phyloP scores from a whole-genome alignment of 2,888 invertebrate genomes.

The Hydroisotoma schaefferi region DNA sequence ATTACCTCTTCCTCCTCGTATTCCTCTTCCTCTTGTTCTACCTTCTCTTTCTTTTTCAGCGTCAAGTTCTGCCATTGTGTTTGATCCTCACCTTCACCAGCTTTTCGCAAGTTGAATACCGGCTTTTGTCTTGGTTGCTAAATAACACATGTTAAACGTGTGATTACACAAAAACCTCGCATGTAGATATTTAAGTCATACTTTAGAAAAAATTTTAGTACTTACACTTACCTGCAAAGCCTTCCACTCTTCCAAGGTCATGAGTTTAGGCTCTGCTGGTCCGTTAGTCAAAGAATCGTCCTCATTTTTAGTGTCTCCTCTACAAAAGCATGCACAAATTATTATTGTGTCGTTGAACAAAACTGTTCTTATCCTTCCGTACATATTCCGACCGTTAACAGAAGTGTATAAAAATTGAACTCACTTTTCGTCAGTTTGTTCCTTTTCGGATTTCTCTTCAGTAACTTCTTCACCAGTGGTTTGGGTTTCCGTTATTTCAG shows the following conservation, averaged over 20 bases:
- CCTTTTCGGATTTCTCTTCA: conserved; percentile 37
- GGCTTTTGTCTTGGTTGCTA: conserved; percentile 71
- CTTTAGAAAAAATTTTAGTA: conserved; percentile 5
- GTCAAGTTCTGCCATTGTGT: conserved; percentile 91
- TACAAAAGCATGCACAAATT: not conserved
- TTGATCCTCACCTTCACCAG: conserved; percentile 88
- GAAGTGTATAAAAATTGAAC: not conserved
- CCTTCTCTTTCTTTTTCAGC: conserved; percentile 64
- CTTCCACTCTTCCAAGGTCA: conserved; percentile 94
- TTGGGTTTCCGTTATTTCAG: conserved; percentile 11
- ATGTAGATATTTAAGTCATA: not conserved
- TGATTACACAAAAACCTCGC: not conserved
- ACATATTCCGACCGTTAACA: not conserved
- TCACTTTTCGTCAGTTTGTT: conserved; percentile 40
- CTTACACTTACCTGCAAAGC: conserved; percentile 62
- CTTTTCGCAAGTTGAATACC: conserved; percentile 85
- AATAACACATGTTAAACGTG: not conserved
- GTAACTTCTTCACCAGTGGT: conserved; percentile 35
- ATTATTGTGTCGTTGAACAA: not conserved
- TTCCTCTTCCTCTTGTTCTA: conserved; percentile 65
- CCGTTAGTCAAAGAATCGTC: conserved; percentile 50
- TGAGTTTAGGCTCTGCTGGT: conserved; percentile 54
- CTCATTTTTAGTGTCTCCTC: conserved; percentile 43
- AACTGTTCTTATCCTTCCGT: not conserved
- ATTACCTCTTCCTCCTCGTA: conserved; percentile 61